Percentiles rank a stretch among this genome's conserved stretches.
phyloP scores from a whole-genome alignment of 2,113 vertebrate genomes.

The Istiophorus platypterus region DNA sequence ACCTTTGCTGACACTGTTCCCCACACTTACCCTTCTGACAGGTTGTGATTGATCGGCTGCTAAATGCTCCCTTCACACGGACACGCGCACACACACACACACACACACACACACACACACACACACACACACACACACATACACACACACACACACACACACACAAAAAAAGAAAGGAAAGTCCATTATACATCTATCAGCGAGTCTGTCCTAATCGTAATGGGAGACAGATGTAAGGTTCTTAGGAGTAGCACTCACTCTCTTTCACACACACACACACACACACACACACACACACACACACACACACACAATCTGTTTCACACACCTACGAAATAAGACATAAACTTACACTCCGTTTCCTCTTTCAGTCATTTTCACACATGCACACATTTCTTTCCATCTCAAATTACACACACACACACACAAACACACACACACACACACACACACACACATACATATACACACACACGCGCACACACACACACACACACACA shows the following conservation, averaged over 20 bases:
- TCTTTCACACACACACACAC: not conserved
- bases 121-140: conserved; percentile 42
- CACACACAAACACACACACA: conserved; percentile 28
- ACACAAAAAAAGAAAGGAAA: too few relatives aligned
- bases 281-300: conserved; percentile 11
- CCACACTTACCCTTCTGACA: conserved; percentile 72
- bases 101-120: conserved; percentile 48
- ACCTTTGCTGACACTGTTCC: conserved; percentile 74
- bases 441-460: conserved; percentile 39
- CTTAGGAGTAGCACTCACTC: conserved; percentile 19
- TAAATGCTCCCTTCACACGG: conserved; percentile 69
- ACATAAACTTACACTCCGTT: conserved; percentile 14
- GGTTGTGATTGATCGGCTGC: conserved; percentile 74
- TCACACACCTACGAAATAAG: conserved; percentile 12
- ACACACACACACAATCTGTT: not conserved
- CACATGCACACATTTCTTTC: conserved; percentile 29
- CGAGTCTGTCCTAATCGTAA: conserved; percentile 58
- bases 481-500: conserved; percentile 15
- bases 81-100: not conserved
- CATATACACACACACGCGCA: conserved; percentile 36
- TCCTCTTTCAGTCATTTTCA: conserved; percentile 27
- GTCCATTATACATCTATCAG: conserved; percentile 70
- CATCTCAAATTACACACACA: conserved; percentile 26
- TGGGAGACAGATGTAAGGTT: conserved; percentile 74
- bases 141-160: too few relatives aligned